A percentile compares a stretch with the other conserved stretches of the same genome.
phyloP scores from a whole-genome alignment of 2,113 vertebrate genomes.

The Physeter macrocephalus region DNA sequence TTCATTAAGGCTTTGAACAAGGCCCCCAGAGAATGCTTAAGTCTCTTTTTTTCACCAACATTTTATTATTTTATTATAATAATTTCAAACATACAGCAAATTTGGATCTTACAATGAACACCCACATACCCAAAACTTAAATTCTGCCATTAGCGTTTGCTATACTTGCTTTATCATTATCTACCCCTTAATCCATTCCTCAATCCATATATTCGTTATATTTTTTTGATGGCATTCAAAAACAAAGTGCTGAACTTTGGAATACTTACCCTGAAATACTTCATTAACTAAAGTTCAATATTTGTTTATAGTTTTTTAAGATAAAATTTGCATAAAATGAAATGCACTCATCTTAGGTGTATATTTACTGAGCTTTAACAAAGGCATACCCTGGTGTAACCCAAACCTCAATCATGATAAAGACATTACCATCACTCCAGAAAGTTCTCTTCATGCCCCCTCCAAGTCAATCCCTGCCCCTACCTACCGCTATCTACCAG shows the following conservation, averaged over 20 bases:
- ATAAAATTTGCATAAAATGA: neutral
- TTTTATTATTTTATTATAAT: neutral
- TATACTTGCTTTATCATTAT: neutral
- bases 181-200: neutral
- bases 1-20: neutral
- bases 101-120: neutral
- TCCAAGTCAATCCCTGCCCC: neutral
- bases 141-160: neutral
- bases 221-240: neutral
- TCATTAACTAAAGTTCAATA: neutral
- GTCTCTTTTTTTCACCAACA: neutral
- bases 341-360: neutral
- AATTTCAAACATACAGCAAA: neutral
- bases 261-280: neutral
- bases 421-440: neutral
- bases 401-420: neutral
- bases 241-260: neutral
- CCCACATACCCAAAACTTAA: neutral
- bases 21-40: neutral
- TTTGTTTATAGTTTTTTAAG: neutral
- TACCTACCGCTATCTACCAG: neutral
- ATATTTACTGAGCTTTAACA: neutral
- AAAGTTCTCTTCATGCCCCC: neutral
- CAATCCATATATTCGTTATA: neutral
- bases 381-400: neutral